Conservation (phyloP, 1,140 invertebrate genomes). For the Dendrolimus kikuchii region DNA sequence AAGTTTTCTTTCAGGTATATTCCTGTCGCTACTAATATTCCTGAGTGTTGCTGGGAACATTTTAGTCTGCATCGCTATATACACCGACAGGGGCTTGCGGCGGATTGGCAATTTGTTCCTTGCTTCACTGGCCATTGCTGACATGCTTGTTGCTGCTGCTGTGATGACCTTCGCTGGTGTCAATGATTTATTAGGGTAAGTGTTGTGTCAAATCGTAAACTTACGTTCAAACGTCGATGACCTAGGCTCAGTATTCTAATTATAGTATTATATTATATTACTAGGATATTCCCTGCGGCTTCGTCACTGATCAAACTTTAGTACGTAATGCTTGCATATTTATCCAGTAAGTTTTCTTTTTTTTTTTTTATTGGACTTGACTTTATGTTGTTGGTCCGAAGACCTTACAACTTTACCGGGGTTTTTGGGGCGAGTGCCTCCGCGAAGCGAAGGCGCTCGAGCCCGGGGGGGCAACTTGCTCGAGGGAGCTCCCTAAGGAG, state of each 20-base stretch:
- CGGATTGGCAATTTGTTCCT: constrained; percentile 96
- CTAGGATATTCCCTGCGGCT: background rate
- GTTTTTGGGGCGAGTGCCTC: no score
- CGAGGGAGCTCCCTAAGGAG: no score
- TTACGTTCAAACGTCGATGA: background rate
- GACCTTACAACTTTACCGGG: no score
- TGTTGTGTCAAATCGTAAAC: constrained; percentile 1
- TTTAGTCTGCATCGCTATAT: constrained; percentile 95
- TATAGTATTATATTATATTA: background rate
- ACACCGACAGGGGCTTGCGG: constrained; percentile 92
- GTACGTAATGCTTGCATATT: no score
- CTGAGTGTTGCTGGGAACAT: constrained; percentile 95
- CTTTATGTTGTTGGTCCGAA: no score
- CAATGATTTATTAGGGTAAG: constrained; percentile 82
- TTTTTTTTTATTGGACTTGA: no score
- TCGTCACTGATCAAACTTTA: no score
- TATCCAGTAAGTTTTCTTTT: no score
- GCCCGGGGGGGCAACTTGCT: no score
- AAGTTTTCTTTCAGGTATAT: constrained; percentile 76
- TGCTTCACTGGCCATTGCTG: constrained; percentile 95
- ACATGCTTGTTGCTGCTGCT: constrained; percentile 94
- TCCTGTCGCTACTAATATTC: constrained; percentile 92
- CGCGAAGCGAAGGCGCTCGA: no score
- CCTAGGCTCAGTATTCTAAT: background rate
- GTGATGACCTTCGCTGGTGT: constrained; percentile 95